Evolutionary conservation across 1,140 invertebrate genomes (phyloP), one percentile per base, ranked within the genome.

Genomic region (Colletes latitarsis): DNA sequence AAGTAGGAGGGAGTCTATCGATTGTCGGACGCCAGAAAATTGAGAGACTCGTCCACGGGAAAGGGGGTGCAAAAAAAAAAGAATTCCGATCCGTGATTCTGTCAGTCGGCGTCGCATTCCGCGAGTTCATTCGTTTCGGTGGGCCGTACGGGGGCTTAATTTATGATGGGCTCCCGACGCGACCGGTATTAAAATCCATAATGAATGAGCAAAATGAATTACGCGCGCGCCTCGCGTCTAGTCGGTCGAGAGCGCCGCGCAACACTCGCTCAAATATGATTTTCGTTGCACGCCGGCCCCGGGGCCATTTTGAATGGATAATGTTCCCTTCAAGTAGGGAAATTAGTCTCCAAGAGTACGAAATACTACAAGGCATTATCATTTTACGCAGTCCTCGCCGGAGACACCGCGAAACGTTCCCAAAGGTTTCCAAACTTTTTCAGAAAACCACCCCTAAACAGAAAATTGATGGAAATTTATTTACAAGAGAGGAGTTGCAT

Each of bases 151-250:
- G 17, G 57, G 14, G 39, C 85, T 85, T 85, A 86, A 86, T 86
- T 86, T 82, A 82, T 79, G 79, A 78, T 63, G 46, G 72, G 55
- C 62, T 71, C 39, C 55, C 69, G 52, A 63, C 70, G 57, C 71
- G 80, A 62, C 30, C 60, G 75, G 75, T 85, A 85, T 85, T 85
- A 86, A 86, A 82, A 82, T 86, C 83, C 75, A 82, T 82, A 85
- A 85, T 85, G 84, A 85, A 85, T 58, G 84, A 85, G 58, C 79
- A 66, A 78, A 82, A 85, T 85, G 78, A 85, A 85, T 85, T 85
- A 60, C 73, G 70, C 78, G 73, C 46, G 74, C 79, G 53, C 43
- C 74, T 62, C 70, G 53, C 60, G 62, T 77, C 81, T 81, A 73
- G 53, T 70, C 62, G 41, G 30, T 30, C 72, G 55, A 17, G 30